Evolutionary conservation across 2,888 invertebrate species (phyloP).

Genomic region (Acleris laterana): DNA sequence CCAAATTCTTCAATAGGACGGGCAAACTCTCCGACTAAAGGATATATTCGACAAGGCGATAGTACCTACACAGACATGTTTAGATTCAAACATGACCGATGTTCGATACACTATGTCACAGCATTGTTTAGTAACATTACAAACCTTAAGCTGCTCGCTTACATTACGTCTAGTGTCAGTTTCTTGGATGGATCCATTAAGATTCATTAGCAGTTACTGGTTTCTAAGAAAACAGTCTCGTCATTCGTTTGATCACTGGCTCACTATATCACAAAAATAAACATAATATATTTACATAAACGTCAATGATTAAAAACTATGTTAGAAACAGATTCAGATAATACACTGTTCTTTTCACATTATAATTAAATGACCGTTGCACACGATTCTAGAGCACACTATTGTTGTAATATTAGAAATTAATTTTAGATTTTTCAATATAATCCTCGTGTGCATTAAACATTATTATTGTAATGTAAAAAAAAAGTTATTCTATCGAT

Average conservation of each 20-base stretch:
- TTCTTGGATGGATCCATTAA: slow-evolving; percentile 73
- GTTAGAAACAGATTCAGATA: slow-evolving; percentile 1
- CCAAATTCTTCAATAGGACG: too few relatives aligned
- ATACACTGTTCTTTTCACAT: too few relatives aligned
- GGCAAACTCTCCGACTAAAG: too few relatives aligned
- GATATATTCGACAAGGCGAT: too few relatives aligned
- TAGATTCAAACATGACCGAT: neutral
- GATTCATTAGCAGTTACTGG: slow-evolving; percentile 60
- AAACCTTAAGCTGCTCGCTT: slow-evolving; percentile 51
- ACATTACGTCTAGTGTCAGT: slow-evolving; percentile 61
- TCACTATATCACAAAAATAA: slow-evolving; percentile 57
- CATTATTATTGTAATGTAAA: too few relatives aligned
- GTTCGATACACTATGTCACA: slow-evolving; percentile 50
- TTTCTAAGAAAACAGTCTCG: slow-evolving; percentile 59
- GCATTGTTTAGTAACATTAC: slow-evolving; percentile 56
- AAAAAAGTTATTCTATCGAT: slow-evolving; percentile 15
- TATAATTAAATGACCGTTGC: too few relatives aligned
- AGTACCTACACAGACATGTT: neutral
- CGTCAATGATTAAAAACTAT: slow-evolving; percentile 32
- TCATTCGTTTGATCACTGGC: slow-evolving; percentile 71
- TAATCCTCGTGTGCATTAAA: too few relatives aligned
- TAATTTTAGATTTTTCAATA: too few relatives aligned
- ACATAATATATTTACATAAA: slow-evolving; percentile 38
- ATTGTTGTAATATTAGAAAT: too few relatives aligned
- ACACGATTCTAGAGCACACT: too few relatives aligned